Evolutionary conservation across 2,797 vertebrate species (phyloP).

Genomic region (Vipera latastei): DNA sequence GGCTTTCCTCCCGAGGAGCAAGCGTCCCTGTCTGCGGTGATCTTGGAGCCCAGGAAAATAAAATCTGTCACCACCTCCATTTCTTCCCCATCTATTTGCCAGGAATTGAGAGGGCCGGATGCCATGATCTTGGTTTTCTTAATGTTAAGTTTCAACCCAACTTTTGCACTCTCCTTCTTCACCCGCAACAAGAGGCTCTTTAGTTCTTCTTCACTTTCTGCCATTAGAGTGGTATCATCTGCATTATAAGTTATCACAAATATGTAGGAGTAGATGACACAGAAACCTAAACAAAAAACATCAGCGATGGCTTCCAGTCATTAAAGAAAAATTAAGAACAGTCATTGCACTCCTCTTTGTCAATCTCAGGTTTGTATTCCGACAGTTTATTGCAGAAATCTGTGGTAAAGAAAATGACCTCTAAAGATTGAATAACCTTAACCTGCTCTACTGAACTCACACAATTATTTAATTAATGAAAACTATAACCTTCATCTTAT

Average conservation of each 20-base stretch:
- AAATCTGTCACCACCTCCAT: no score
- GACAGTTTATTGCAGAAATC: not conserved
- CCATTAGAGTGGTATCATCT: no score
- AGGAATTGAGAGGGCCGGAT: no score
- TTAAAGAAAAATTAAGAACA: not conserved
- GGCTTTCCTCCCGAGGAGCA: no score
- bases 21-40: no score
- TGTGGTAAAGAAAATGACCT: not conserved
- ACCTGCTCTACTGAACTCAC: not conserved
- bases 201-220: no score
- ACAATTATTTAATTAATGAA: not conserved
- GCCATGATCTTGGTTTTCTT: no score
- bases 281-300: not conserved
- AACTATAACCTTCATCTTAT: not conserved
- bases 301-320: not conserved
- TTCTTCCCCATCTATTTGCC: no score
- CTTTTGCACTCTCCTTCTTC: no score
- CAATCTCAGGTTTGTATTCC: not conserved
- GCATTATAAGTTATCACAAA: not conserved
- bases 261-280: not conserved
- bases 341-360: not conserved
- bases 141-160: no score
- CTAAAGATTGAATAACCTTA: not conserved
- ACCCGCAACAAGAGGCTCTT: no score
- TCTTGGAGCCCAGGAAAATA: no score